Evolutionary conservation across 2,797 vertebrate species (phyloP).

Genomic region (Sus cebifrons): DNA sequence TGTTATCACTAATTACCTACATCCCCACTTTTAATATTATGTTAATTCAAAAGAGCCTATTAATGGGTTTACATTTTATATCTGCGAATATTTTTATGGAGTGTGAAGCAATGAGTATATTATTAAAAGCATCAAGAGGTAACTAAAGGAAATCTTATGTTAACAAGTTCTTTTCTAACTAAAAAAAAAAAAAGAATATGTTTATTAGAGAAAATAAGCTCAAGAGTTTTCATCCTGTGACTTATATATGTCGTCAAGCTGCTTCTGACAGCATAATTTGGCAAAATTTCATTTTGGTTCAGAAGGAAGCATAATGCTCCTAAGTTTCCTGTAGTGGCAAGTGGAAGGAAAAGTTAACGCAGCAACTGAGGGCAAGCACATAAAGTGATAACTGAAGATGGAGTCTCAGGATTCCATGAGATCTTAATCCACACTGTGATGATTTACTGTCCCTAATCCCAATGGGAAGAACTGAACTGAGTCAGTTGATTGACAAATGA

Average conservation of each 20-base stretch:
- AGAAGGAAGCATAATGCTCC: not conserved
- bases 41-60: not conserved
- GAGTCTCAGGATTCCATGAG: not conserved
- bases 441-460: not conserved
- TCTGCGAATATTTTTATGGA: not conserved
- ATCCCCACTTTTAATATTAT: not conserved
- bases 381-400: not conserved
- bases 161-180: conserved; percentile 14
- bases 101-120: not conserved
- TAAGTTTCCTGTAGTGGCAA: not conserved
- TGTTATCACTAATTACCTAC: not conserved
- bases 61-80: not conserved
- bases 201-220: conserved; percentile 49
- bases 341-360: not conserved
- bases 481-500: not conserved
- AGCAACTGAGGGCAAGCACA: not conserved
- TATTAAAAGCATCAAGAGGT: not conserved
- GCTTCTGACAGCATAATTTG: not conserved
- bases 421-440: not conserved
- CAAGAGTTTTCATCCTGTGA: conserved; percentile 17
- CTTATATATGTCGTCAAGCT: not conserved
- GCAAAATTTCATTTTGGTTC: conserved; percentile 4
- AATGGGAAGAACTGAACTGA: not conserved
- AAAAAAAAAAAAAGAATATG: not conserved
- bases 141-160: conserved; percentile 18